Conservation (phyloP, 2,113 vertebrate genomes). For the Ceyx cyanopectus region DNA sequence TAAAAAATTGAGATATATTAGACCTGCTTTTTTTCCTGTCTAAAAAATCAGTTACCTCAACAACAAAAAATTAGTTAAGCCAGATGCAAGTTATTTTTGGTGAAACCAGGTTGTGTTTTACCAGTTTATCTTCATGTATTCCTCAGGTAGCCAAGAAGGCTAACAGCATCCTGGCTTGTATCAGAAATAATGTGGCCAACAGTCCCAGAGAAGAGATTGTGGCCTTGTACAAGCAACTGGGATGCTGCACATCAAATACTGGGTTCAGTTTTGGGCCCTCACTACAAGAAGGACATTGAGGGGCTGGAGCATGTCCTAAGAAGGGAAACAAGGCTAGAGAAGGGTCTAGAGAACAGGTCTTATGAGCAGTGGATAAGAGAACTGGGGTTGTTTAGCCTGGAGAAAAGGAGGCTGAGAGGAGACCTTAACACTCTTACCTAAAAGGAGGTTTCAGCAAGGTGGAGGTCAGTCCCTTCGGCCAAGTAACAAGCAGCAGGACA, state of each 20-base stretch:
- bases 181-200: not conserved
- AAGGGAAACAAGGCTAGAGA: not conserved
- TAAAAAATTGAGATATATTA: not conserved
- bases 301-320: not conserved
- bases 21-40: not conserved
- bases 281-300: not conserved
- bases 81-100: not conserved
- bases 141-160: not conserved
- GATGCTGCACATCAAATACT: not conserved
- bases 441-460: not conserved
- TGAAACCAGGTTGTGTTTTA: not conserved
- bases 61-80: not conserved
- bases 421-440: not conserved
- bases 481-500: not conserved
- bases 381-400: not conserved
- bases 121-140: not conserved
- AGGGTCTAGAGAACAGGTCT: not conserved
- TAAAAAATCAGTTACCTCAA: not conserved
- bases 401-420: not conserved
- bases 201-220: not conserved
- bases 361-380: not conserved
- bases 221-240: not conserved
- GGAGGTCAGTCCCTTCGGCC: not conserved
- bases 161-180: not conserved
- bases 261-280: not conserved